Percentiles rank a stretch among this genome's conserved stretches.
Evolutionary conservation across 1,140 invertebrate species (phyloP).

Genomic region (Luehdorfia chinensis): DNA sequence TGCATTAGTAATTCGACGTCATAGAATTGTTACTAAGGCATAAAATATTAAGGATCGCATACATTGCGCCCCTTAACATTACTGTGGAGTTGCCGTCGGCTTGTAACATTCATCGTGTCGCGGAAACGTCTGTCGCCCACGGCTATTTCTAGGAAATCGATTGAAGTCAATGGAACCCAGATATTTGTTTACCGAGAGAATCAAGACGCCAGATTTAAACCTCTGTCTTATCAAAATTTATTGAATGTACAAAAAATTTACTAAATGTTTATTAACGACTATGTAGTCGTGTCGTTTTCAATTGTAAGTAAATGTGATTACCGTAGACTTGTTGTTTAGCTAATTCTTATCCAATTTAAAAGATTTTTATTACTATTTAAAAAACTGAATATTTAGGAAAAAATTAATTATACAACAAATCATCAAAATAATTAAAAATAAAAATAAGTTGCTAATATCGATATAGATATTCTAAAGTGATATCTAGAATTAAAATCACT

Average conservation of each 20-base stretch:
- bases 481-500: no score
- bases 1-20: conserved; percentile 48
- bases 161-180: conserved; percentile 30
- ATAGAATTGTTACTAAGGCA: conserved; percentile 59
- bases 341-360: conserved; percentile 64
- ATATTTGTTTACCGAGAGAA: conserved; percentile 23
- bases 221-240: not conserved
- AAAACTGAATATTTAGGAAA: no score
- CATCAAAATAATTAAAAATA: no score
- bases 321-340: conserved; percentile 48
- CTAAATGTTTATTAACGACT: conserved; percentile 48
- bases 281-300: conserved; percentile 52
- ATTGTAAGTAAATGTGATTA: conserved; percentile 60
- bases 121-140: conserved; percentile 37
- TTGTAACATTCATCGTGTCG: conserved; percentile 50
- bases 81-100: conserved; percentile 22
- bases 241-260: no score
- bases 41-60: conserved; percentile 63
- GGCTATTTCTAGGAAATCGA: conserved; percentile 63
- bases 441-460: no score
- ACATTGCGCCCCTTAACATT: conserved; percentile 17
- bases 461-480: no score
- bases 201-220: conserved; percentile 21
- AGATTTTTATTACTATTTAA: conserved; percentile 38
- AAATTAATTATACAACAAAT: no score